Conservation (phyloP, 2,113 vertebrate species). For the Mus pahari region DNA sequence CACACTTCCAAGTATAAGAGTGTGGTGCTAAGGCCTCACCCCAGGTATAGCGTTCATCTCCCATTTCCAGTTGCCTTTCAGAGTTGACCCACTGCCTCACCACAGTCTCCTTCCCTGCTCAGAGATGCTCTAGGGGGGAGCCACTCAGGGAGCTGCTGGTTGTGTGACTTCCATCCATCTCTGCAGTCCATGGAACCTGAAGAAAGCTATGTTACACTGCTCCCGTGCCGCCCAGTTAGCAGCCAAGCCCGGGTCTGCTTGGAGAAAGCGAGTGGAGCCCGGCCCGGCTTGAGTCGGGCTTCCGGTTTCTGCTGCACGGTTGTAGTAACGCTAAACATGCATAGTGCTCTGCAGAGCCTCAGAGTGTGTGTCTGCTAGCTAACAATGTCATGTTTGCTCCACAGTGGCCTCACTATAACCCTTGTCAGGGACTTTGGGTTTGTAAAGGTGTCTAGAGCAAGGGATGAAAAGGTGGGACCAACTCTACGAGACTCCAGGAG, state of each 20-base stretch:
- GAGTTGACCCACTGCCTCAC: background rate
- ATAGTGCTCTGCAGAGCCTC: background rate
- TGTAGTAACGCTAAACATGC: rapidly evolving
- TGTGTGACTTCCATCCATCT: background rate
- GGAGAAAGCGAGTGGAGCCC: background rate
- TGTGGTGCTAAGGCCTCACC: rapidly evolving
- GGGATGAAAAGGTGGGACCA: background rate
- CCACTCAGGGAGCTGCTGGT: background rate
- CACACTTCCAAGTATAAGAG: background rate
- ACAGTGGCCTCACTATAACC: rapidly evolving
- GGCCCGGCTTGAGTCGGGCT: background rate
- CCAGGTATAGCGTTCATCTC: rapidly evolving
- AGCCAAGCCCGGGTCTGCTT: background rate
- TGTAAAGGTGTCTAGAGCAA: background rate
- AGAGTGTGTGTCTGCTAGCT: rapidly evolving
- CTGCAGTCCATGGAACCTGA: background rate
- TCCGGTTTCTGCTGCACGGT: background rate
- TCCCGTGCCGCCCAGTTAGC: rapidly evolving
- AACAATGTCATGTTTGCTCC: background rate
- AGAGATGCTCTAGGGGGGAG: rapidly evolving
- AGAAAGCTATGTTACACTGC: background rate
- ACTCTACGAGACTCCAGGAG: background rate
- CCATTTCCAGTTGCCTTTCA: background rate
- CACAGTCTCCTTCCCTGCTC: background rate
- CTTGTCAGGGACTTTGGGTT: background rate